A percentile compares a stretch with the other conserved stretches of the same genome.
These are phyloP conservation scores for Macrocentrus cingulum DNA, from an alignment of 1,140 invertebrate genomes.

Conservation along the genomic window DNA sequence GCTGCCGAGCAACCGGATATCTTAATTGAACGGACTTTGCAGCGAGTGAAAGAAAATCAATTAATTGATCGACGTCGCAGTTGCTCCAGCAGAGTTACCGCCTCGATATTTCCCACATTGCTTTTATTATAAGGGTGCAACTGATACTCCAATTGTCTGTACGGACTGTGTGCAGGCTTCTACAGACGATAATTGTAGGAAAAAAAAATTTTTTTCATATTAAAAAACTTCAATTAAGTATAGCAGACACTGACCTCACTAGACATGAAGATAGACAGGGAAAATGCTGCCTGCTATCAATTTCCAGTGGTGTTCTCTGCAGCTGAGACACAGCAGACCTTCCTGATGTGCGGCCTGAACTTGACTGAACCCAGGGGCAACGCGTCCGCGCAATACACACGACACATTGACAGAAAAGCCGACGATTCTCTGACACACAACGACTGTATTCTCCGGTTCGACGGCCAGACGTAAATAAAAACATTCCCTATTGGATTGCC, in stretches of 20 bases:
- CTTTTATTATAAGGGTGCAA: slow-evolving; percentile 11
- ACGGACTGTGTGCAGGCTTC: no score
- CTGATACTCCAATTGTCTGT: no score
- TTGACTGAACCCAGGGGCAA: slow-evolving; percentile 25
- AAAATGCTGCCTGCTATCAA: no score
- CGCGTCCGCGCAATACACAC: slow-evolving; percentile 27
- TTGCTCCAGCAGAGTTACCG: neutral
- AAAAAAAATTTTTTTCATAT: no score
- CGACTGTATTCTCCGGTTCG: neutral
- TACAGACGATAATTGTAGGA: no score
- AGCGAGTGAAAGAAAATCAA: slow-evolving; percentile 10
- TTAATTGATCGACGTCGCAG: slow-evolving; percentile 18
- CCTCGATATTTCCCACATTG: neutral
- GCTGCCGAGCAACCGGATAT: slow-evolving; percentile 22
- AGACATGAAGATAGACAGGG: no score
- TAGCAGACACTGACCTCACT: no score
- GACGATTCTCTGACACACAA: neutral
- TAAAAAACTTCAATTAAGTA: no score
- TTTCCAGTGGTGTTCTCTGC: no score
- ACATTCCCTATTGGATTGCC: no score
- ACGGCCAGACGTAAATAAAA: neutral
- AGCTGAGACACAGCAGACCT: slow-evolving; percentile 11
- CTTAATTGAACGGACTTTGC: slow-evolving; percentile 20
- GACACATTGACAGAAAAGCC: slow-evolving; percentile 14
- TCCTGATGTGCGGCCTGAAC: slow-evolving; percentile 18